Evolutionary conservation across 2,888 invertebrate genomes (phyloP).

Genomic region (Zootermopsis nevadensis): DNA sequence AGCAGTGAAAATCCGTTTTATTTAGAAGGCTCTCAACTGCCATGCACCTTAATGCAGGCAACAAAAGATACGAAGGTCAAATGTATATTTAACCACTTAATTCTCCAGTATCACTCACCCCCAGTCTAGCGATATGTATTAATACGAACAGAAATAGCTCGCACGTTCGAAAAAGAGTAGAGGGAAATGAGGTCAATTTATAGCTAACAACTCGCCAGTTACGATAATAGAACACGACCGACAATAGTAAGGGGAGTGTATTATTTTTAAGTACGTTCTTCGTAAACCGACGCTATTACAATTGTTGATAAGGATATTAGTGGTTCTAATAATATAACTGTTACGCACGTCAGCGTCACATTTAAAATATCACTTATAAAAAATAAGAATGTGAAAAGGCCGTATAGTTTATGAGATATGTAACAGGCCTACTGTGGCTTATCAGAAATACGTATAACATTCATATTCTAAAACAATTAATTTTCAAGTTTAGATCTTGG

Average conservation of each 20-base stretch:
- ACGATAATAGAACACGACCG: neutral
- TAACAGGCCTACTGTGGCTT: neutral
- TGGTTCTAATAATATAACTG: neutral
- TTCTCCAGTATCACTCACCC: neutral
- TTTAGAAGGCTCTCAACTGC: too few species aligned
- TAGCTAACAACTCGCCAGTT: neutral
- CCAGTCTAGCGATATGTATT: neutral
- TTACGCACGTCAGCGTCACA: neutral
- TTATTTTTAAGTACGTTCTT: neutral
- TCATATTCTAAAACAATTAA: neutral
- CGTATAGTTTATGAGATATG: neutral
- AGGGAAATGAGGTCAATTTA: neutral
- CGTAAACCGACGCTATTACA: neutral
- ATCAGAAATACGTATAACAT: neutral
- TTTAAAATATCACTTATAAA: neutral
- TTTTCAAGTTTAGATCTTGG: neutral
- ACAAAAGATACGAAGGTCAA: too few species aligned
- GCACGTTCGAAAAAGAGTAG: too few species aligned
- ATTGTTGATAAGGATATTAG: neutral
- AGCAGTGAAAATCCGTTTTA: too few species aligned
- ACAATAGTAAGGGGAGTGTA: neutral
- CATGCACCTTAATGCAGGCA: too few species aligned
- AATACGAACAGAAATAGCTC: neutral
- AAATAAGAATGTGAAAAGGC: neutral
- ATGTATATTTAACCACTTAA: constrained; percentile 9